phyloP scores from a whole-genome alignment of 2,113 vertebrate species.

The Candoia aspera region DNA sequence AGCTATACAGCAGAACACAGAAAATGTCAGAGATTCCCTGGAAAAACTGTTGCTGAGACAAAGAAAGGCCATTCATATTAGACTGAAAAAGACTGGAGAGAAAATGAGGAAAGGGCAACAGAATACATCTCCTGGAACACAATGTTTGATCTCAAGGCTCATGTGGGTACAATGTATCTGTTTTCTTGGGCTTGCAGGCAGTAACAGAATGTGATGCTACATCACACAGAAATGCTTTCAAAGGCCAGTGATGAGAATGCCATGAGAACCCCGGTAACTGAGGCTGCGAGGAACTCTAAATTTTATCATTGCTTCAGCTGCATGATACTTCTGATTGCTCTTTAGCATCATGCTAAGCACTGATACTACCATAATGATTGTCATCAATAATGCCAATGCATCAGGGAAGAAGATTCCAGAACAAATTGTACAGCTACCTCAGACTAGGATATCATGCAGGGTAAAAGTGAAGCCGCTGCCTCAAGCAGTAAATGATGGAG shows the following conservation, averaged over 20 bases:
- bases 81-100: background rate
- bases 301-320: no score
- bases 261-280: background rate
- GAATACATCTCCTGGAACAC: background rate
- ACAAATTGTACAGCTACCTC: no score
- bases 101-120: background rate
- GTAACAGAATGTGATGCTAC: background rate
- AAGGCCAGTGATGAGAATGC: background rate
- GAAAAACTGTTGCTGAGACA: background rate
- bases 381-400: background rate
- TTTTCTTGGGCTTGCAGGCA: background rate
- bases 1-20: slow-evolving; percentile 75
- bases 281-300: background rate
- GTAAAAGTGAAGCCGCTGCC: no score
- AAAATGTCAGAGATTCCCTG: slow-evolving; percentile 50
- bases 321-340: no score
- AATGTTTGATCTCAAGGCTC: slow-evolving; percentile 15
- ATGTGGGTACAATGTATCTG: background rate
- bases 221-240: background rate
- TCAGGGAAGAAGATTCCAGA: background rate
- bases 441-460: no score
- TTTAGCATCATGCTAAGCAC: no score
- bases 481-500: no score
- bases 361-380: background rate
- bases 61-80: background rate